These are phyloP conservation scores for Balanococcus diminutus DNA, from an alignment of 2,888 invertebrate species.

Conservation along the genomic window DNA sequence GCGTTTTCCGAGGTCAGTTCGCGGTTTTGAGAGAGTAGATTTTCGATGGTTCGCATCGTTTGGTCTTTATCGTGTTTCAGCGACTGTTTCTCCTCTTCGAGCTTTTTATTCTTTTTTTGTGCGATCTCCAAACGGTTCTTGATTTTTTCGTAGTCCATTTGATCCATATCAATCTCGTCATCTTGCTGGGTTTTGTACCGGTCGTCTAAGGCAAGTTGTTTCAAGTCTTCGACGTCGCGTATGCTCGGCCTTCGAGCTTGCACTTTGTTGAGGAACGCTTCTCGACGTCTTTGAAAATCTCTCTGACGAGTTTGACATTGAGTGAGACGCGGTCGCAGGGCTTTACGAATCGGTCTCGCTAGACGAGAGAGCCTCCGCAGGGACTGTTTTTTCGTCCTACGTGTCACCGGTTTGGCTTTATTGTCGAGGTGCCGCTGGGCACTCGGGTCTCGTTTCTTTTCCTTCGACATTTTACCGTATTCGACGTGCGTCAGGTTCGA, in stretches of 20 bases:
- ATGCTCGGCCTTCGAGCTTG: not conserved
- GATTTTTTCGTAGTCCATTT: conserved; percentile 38
- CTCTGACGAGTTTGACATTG: not conserved
- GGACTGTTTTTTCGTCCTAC: not conserved
- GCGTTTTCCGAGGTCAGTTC: conserved; percentile 33
- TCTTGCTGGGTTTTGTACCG: not conserved
- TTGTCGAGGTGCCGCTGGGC: not conserved
- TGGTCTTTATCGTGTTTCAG: conserved; percentile 8
- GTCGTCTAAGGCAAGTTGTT: not conserved
- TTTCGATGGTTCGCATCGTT: conserved; percentile 42
- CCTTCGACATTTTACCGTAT: conserved; percentile 19
- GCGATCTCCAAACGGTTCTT: not conserved
- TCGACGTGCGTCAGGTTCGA: not conserved
- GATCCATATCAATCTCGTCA: not conserved
- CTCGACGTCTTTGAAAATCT: not conserved
- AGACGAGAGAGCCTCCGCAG: not conserved
- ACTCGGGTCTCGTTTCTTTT: conserved; percentile 19
- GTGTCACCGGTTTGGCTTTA: not conserved
- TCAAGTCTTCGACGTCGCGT: not conserved
- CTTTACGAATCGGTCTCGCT: not conserved
- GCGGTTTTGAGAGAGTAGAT: conserved; percentile 32
- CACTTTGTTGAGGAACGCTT: not conserved
- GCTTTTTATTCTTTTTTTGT: not conserved
- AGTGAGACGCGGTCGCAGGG: not conserved
- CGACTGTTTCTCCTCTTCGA: conserved; percentile 18